Evolutionary conservation across 2,888 invertebrate genomes (phyloP), one percentile per base, ranked within the genome.

Genomic region (Therioaphis trifolii): DNA sequence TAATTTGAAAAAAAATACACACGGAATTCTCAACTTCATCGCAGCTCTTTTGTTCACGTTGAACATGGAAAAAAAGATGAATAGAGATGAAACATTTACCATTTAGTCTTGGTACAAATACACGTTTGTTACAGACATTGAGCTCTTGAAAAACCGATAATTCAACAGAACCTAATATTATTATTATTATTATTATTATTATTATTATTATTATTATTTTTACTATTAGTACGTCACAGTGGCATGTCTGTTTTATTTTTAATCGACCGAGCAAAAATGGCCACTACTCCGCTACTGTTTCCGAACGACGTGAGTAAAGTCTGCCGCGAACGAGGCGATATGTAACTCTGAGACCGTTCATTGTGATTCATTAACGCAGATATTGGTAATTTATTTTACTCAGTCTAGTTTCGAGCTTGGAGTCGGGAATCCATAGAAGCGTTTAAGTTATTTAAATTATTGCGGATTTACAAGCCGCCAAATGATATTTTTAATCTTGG

Each of bases 401-500:
- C 35, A 35, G 35, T 35, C 35, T 35, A 35, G 35, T 35, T 35
- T 35, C n/a, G n/a, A n/a, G 35, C 35, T 5, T 7, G 35, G 24
- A 12, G 29, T 72, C 3, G 18, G 58, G 58, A 43, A 58, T 58
- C 40, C 40, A 40, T 49, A 66, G n/a, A 75, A 43, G 0, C 29
- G 43, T 79, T 43, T 69, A 9, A 24, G 79, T 58, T n/a, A 58
- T 79, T 79, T 43, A 27, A 79, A 71, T 79, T 27, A 79, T 43
- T 55, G 69, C 69, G 69, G 69, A 71, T 71, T 69, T 79, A 55
- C 58, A 9, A 9, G 69, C 55, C 79, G 79, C 69, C 79, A 71
- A 79, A 58, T 40, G 69, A 55, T 79, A 79, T 79, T 79, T 79
- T 71, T 79, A 79, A 79, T 79, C 79, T 79, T 79, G 79, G 79